Percentiles rank a stretch among this genome's conserved stretches.
These are phyloP conservation scores for Hymenopus coronatus DNA, from an alignment of 2,888 invertebrate genomes.

Conservation along the genomic window DNA sequence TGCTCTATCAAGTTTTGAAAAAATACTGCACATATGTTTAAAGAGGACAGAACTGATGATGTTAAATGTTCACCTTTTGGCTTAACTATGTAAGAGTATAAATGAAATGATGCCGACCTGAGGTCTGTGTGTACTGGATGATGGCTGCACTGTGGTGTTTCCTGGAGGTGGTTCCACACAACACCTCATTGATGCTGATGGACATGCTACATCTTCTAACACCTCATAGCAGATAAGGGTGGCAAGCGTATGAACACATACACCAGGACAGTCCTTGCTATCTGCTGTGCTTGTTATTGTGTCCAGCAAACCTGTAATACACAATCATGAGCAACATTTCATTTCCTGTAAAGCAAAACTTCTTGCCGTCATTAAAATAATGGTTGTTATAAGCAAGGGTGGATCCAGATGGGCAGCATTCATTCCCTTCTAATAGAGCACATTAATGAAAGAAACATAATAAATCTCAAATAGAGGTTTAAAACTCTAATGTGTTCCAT, in stretches of 20 bases:
- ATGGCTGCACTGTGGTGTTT: slow-evolving; percentile 45
- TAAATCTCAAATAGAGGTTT: too few relatives aligned
- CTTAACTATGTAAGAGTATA: too few relatives aligned
- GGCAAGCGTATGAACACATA: slow-evolving; percentile 82
- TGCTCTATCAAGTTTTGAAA: too few relatives aligned
- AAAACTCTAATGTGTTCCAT: too few relatives aligned
- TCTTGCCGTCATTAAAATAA: too few relatives aligned
- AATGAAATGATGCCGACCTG: neutral
- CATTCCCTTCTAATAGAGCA: too few relatives aligned
- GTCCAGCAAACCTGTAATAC: slow-evolving; percentile 69
- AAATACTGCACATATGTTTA: too few relatives aligned
- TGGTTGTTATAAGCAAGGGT: too few relatives aligned
- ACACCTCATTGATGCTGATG: slow-evolving; percentile 78
- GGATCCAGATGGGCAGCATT: too few relatives aligned
- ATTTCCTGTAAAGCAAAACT: neutral
- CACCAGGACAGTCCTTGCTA: slow-evolving; percentile 83
- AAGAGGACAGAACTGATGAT: too few relatives aligned
- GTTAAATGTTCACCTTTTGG: too few relatives aligned
- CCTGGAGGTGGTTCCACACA: slow-evolving; percentile 71
- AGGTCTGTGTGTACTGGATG: neutral
- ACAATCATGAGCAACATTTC: neutral
- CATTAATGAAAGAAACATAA: too few relatives aligned
- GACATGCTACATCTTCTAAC: slow-evolving; percentile 76
- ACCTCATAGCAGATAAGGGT: slow-evolving; percentile 84
- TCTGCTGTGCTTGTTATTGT: slow-evolving; percentile 82